Conservation (phyloP, 1,140 invertebrate genomes). For the Panagrolaimus sp. region DNA sequence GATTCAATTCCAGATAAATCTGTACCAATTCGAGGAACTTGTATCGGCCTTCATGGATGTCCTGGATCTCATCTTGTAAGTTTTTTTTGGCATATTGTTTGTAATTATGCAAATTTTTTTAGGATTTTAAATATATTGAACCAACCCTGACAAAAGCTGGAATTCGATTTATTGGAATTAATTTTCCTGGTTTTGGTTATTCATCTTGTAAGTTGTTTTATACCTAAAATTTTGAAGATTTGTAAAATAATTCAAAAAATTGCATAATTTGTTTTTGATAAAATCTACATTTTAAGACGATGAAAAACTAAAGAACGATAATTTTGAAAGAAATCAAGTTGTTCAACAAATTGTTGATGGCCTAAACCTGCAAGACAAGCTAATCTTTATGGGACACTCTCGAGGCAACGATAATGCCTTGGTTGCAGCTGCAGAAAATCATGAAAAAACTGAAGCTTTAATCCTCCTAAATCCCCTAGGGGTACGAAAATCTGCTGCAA, state of each 20-base stretch:
- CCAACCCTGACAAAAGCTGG: slow-evolving; percentile 30
- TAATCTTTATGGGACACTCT: slow-evolving; percentile 46
- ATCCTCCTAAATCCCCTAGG: slow-evolving; percentile 38
- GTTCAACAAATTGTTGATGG: slow-evolving; percentile 39
- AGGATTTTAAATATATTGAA: slow-evolving; percentile 48
- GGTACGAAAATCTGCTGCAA: slow-evolving; percentile 27
- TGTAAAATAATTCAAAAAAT: too few species aligned
- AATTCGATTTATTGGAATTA: slow-evolving; percentile 44
- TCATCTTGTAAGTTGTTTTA: slow-evolving; percentile 31
- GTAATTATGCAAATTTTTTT: too few species aligned
- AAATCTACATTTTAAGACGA: slow-evolving; percentile 44
- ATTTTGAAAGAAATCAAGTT: slow-evolving; percentile 37
- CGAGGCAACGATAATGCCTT: slow-evolving; percentile 46
- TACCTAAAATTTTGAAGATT: too few species aligned
- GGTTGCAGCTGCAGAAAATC: slow-evolving; percentile 34
- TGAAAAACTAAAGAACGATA: slow-evolving; percentile 32
- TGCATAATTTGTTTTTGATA: too few species aligned
- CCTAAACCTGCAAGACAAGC: slow-evolving; percentile 29
- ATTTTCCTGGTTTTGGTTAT: slow-evolving; percentile 48
- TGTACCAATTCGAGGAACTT: slow-evolving; percentile 26
- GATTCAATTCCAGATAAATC: slow-evolving; percentile 31
- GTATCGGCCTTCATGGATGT: slow-evolving; percentile 38
- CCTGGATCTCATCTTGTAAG: slow-evolving; percentile 52
- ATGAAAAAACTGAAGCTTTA: slow-evolving; percentile 24
- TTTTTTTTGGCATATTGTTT: too few species aligned